Evolutionary conservation across 2,888 invertebrate genomes (phyloP).

Genomic region (Cremastobaeus sp.): DNA sequence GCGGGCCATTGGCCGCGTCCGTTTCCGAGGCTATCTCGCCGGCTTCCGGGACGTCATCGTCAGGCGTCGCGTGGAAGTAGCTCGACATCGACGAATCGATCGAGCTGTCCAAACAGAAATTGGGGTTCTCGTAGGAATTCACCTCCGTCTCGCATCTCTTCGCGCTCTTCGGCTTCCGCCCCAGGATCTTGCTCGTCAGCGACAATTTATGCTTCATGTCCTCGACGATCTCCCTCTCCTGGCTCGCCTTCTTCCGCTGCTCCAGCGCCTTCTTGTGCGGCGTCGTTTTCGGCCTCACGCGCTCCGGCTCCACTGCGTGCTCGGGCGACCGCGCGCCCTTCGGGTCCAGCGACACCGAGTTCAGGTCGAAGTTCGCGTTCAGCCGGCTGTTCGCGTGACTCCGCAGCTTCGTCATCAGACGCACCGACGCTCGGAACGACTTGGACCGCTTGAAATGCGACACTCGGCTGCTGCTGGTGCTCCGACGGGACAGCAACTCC

Average conservation of each 20-base stretch:
- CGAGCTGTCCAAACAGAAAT: slow-evolving; percentile 72
- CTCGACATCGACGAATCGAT: slow-evolving; percentile 71
- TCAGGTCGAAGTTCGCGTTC: slow-evolving; percentile 62
- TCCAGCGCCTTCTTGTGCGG: slow-evolving; percentile 17
- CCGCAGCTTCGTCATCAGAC: slow-evolving; percentile 73
- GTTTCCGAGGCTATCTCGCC: neutral
- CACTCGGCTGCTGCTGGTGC: slow-evolving; percentile 63
- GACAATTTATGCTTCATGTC: slow-evolving; percentile 70
- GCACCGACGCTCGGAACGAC: slow-evolving; percentile 74
- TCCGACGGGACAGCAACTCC: slow-evolving; percentile 71
- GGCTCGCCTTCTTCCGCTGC: slow-evolving; percentile 13
- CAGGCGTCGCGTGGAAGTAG: slow-evolving; percentile 65
- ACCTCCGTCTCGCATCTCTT: slow-evolving; percentile 48
- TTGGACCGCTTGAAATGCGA: slow-evolving; percentile 73
- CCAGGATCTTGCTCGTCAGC: slow-evolving; percentile 64
- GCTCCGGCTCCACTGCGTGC: neutral
- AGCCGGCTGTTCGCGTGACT: slow-evolving; percentile 66
- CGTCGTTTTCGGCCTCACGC: slow-evolving; percentile 14
- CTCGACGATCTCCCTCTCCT: slow-evolving; percentile 64
- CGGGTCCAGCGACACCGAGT: slow-evolving; percentile 47
- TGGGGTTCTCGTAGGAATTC: slow-evolving; percentile 74
- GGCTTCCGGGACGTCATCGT: slow-evolving; percentile 25
- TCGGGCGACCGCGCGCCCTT: slow-evolving; percentile 37
- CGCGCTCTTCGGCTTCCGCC: slow-evolving; percentile 44
- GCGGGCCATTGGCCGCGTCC: neutral